Evolutionary conservation across 1,140 invertebrate genomes (phyloP).

Genomic region (Panagrolaimus sp.): DNA sequence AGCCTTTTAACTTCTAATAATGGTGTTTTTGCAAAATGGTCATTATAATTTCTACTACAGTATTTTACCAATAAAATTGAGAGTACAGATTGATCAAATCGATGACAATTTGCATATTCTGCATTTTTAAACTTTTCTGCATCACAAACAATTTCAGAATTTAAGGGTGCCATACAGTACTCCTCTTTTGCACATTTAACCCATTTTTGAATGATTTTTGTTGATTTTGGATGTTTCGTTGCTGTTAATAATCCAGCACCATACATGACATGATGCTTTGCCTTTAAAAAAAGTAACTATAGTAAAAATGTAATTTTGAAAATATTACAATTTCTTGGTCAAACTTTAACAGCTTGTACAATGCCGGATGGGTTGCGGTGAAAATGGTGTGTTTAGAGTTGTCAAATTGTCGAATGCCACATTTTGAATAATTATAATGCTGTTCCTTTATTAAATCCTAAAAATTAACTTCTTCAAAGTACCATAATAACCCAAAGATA

Average conservation of each 20-base stretch:
- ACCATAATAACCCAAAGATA: too few species aligned
- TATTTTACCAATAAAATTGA: neutral
- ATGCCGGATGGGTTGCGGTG: neutral
- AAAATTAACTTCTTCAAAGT: too few species aligned
- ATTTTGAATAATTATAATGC: neutral
- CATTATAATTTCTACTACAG: too few species aligned
- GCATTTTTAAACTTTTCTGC: neutral
- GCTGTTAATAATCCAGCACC: neutral
- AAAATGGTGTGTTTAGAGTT: neutral
- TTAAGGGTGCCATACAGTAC: neutral
- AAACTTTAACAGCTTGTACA: neutral
- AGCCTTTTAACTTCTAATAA: too few species aligned
- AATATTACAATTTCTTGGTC: neutral
- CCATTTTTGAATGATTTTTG: neutral
- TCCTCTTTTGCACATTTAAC: neutral
- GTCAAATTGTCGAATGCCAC: neutral
- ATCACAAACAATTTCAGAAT: neutral
- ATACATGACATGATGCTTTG: neutral
- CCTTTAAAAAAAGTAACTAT: neutral
- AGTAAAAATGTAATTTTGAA: too few species aligned
- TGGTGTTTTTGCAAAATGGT: too few species aligned
- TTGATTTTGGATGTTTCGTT: neutral
- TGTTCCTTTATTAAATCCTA: too few species aligned
- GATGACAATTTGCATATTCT: neutral
- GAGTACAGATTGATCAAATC: neutral